phyloP scores from a whole-genome alignment of 2,888 invertebrate species.

The Leptopilina syphax region DNA sequence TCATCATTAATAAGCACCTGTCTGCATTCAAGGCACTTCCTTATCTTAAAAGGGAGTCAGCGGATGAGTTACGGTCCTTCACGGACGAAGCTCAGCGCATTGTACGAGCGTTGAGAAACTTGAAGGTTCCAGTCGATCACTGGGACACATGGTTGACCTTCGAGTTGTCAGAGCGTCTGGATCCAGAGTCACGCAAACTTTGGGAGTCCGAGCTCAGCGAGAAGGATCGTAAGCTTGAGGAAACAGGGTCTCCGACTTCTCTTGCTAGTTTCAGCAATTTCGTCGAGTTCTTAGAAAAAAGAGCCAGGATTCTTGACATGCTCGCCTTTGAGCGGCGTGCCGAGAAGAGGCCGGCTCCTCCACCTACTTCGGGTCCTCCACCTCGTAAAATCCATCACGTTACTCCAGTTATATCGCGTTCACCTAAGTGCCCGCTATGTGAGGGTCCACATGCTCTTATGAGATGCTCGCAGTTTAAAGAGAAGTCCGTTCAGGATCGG shows the following conservation, averaged over 20 bases:
- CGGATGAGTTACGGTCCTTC: conserved; percentile 31
- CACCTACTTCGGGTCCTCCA: no score
- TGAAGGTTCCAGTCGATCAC: conserved; percentile 34
- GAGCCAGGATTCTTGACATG: neutral
- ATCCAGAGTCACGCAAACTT: conserved; percentile 39
- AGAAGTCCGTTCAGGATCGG: neutral
- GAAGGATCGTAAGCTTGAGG: neutral
- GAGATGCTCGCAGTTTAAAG: neutral
- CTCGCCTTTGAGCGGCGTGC: no score
- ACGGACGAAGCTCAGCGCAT: conserved; percentile 43
- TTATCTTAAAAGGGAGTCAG: conserved; percentile 38
- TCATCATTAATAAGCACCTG: conserved; percentile 39
- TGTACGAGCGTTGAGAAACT: conserved; percentile 41
- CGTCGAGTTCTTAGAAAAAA: neutral
- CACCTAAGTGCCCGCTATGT: no score
- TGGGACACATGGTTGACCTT: conserved; percentile 37
- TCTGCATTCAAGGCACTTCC: conserved; percentile 27
- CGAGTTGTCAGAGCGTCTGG: conserved; percentile 17
- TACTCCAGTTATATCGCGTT: no score
- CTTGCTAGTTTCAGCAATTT: neutral
- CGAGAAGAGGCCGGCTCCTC: no score
- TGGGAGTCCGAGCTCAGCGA: conserved; percentile 34
- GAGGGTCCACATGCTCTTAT: no score
- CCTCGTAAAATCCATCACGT: no score
- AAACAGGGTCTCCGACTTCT: neutral